Conservation (phyloP, 37 sponge, comb jelly and placozoan species). For the Diacarnus erythraeanus region DNA sequence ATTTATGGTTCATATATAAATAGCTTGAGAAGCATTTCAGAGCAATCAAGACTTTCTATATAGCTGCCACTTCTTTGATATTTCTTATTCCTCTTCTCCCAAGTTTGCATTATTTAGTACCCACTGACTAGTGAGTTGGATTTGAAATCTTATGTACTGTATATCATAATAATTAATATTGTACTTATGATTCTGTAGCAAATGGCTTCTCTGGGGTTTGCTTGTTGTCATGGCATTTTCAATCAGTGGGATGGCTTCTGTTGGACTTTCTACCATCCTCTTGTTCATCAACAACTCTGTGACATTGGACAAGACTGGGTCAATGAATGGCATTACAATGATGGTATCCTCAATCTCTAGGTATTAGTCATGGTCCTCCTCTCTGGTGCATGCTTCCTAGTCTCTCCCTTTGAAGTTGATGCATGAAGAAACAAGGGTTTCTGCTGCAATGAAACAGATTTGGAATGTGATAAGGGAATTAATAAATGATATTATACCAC, state of each 20-base stretch:
- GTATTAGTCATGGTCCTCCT: too few relatives aligned
- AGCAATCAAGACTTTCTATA: slow-evolving; percentile 27
- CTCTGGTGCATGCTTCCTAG: too few relatives aligned
- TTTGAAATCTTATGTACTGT: too few relatives aligned
- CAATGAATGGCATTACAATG: slow-evolving; percentile 73
- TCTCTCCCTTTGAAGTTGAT: too few relatives aligned
- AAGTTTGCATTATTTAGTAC: slow-evolving; percentile 25
- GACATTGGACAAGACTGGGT: slow-evolving; percentile 66
- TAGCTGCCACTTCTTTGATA: not conserved
- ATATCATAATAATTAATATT: not conserved
- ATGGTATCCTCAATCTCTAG: not conserved
- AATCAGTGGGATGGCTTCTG: slow-evolving; percentile 15
- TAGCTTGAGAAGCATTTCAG: slow-evolving; percentile 49
- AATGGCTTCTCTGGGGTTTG: slow-evolving; percentile 36
- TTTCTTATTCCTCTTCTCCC: slow-evolving; percentile 25
- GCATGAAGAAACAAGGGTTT: too few relatives aligned
- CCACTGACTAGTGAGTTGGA: not conserved
- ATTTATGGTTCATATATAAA: slow-evolving; percentile 9
- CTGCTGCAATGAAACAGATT: too few relatives aligned
- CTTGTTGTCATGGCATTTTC: slow-evolving; percentile 24
- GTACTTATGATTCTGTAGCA: not conserved
- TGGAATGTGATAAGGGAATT: too few relatives aligned
- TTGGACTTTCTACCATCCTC: slow-evolving; percentile 37
- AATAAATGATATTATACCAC: too few relatives aligned
- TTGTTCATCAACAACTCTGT: slow-evolving; percentile 88